These are phyloP conservation scores for Folsomia candida DNA, from an alignment of 2,888 invertebrate species.

Conservation along the genomic window DNA sequence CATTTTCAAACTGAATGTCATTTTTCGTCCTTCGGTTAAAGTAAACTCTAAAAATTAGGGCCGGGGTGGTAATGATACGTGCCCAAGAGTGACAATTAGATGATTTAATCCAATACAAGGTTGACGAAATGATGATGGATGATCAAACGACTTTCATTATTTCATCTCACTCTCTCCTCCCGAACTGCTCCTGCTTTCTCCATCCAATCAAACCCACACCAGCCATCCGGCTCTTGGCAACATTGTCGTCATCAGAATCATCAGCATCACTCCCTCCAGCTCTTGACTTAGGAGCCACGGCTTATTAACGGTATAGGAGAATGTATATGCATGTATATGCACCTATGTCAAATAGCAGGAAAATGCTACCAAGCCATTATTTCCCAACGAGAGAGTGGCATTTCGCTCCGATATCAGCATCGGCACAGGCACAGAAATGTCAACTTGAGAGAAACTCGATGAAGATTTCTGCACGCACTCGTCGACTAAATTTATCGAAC, in stretches of 20 bases:
- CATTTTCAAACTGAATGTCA: background rate
- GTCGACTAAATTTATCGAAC: too few species aligned
- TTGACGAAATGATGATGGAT: constrained; percentile 11
- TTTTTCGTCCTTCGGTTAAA: background rate
- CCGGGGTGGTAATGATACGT: background rate
- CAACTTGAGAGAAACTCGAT: background rate
- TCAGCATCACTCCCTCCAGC: too few species aligned
- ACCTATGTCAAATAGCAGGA: background rate
- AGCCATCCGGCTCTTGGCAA: too few species aligned
- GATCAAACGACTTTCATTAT: constrained; percentile 1
- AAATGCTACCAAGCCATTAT: background rate
- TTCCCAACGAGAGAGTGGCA: background rate
- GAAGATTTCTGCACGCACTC: background rate
- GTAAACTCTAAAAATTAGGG: background rate
- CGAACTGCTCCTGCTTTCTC: too few species aligned
- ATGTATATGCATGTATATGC: too few species aligned
- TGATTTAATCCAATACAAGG: constrained; percentile 7
- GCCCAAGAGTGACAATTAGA: constrained; percentile 9
- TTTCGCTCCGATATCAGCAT: background rate
- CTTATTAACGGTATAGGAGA: too few species aligned
- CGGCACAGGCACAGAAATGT: background rate
- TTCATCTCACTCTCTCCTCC: background rate
- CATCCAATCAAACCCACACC: background rate
- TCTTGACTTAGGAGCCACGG: too few species aligned
- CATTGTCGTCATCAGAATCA: too few species aligned